Conservation (phyloP, 2,888 invertebrate genomes). For the Torymus aiolomorphi region DNA sequence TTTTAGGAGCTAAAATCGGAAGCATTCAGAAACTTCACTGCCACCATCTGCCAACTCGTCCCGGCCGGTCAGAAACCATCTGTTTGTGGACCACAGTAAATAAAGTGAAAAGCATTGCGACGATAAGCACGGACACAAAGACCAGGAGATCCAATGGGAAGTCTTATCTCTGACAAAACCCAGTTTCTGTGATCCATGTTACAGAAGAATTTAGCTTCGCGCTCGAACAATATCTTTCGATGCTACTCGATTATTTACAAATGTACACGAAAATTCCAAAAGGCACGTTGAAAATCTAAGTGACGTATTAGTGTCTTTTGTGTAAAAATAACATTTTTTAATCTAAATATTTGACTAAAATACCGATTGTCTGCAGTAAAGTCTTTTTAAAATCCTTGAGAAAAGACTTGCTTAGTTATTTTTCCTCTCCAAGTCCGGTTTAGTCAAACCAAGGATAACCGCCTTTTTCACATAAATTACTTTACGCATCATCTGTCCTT, state of each 20-base stretch:
- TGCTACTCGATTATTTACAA: constrained; percentile 44
- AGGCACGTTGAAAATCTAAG: not conserved
- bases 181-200: no score
- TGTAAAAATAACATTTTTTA: not conserved
- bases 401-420: constrained; percentile 33
- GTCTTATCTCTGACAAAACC: no score
- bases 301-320: no score
- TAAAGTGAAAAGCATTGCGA: not conserved
- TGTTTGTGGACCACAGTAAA: not conserved
- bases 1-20: constrained; percentile 37
- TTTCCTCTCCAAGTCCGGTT: constrained; percentile 42
- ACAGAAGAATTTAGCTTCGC: no score
- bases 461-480: constrained; percentile 2
- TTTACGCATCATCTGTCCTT: constrained; percentile 26
- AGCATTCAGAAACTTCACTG: constrained; percentile 37
- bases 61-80: constrained; percentile 4
- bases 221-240: not conserved
- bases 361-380: constrained; percentile 20
- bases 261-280: constrained; percentile 25
- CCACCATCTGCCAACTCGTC: constrained; percentile 30
- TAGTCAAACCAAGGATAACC: constrained; percentile 50
- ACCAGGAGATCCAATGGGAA: no score
- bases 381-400: constrained; percentile 3
- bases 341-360: constrained; percentile 24
- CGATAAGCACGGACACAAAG: not conserved